Evolutionary conservation across 2,888 invertebrate genomes (phyloP), one percentile per base, ranked within the genome.

Genomic region (Cheilosia vulpina): DNA sequence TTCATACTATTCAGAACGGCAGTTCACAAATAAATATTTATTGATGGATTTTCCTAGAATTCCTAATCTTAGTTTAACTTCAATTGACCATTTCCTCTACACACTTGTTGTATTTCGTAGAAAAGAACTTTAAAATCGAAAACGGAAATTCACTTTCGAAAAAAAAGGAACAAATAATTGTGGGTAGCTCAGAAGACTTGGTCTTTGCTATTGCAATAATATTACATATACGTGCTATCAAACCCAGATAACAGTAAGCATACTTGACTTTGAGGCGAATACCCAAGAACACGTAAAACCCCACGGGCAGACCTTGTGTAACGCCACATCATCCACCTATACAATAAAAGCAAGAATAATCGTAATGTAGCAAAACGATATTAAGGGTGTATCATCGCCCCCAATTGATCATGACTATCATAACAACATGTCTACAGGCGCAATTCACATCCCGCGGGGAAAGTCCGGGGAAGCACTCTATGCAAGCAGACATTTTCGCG

Each of bases 351-450:
- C 3, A 82, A 45, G 41, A 38, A 53, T 15, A 63, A 21, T 50
- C 15, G 31, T 19, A 47, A 43, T 21, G 50, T 43, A 66, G 13
- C n/a, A 69, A 55, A 65, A 75, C 62, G 19, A 66, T 80, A 80
- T 84, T 71, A 72, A 85, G 81, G 71, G 81, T 81, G 85, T 85
- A 72, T 77, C 76, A 81, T 85, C 76, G 81, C 72, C 85, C 85
- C 81, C 81, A 85, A 85, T 81, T 85, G 81, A 76, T 85, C 85
- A 79, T 68, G 62, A 57, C 63, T 81, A 81, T 85, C 71, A 31
- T 62, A 75, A 62, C 34, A 53, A 62, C 34, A 53, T 57, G 50
- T 47, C 62, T 43, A 66, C 60, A 63, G 43, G 52, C 62, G 19
- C 43, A 62, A 13, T 43, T 9, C 47, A 63, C 45, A 50, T 47